Percentiles rank a stretch among this genome's conserved stretches.
phyloP scores from a whole-genome alignment of 2,888 invertebrate species.

The Tuta absoluta region DNA sequence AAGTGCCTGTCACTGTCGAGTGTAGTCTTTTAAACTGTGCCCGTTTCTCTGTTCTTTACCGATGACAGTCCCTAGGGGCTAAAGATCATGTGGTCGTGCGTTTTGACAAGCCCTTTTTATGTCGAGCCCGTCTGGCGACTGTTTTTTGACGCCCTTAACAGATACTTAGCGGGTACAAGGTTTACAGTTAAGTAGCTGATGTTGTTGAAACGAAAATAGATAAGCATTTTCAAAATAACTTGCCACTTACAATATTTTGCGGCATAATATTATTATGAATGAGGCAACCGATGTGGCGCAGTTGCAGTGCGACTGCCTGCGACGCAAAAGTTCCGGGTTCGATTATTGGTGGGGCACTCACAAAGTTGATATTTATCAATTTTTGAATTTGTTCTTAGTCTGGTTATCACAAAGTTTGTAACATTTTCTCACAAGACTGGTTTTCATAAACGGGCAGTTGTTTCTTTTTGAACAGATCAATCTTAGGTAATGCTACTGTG shows the following conservation, averaged over 20 bases:
- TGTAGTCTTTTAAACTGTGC: constrained; percentile 25
- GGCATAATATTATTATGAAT: background rate
- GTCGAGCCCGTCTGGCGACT: constrained; percentile 4
- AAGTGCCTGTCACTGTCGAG: constrained; percentile 60
- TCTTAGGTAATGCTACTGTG: too few species aligned
- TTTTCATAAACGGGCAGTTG: too few species aligned
- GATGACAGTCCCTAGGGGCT: constrained; percentile 39
- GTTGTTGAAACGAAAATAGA: constrained; percentile 24
- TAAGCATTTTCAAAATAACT: constrained; percentile 17
- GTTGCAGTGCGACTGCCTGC: too few species aligned
- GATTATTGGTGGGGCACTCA: too few species aligned
- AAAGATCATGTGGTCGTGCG: constrained; percentile 27
- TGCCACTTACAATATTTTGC: background rate
- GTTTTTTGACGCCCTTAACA: constrained; percentile 12
- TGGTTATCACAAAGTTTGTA: too few species aligned
- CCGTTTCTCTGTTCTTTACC: constrained; percentile 31
- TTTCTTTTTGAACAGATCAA: too few species aligned
- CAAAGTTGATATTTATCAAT: too few species aligned
- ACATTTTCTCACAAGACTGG: too few species aligned
- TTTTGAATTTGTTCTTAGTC: too few species aligned
- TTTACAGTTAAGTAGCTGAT: constrained; percentile 20
- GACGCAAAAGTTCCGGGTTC: too few species aligned
- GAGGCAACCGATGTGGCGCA: too few species aligned
- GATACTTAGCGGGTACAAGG: constrained; percentile 8
- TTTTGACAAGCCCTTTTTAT: constrained; percentile 36